A percentile compares a stretch with the other conserved stretches of the same genome.
These are phyloP conservation scores for Propithecus deckenii DNA, from an alignment of 2,797 vertebrate species.

Conservation along the genomic window DNA sequence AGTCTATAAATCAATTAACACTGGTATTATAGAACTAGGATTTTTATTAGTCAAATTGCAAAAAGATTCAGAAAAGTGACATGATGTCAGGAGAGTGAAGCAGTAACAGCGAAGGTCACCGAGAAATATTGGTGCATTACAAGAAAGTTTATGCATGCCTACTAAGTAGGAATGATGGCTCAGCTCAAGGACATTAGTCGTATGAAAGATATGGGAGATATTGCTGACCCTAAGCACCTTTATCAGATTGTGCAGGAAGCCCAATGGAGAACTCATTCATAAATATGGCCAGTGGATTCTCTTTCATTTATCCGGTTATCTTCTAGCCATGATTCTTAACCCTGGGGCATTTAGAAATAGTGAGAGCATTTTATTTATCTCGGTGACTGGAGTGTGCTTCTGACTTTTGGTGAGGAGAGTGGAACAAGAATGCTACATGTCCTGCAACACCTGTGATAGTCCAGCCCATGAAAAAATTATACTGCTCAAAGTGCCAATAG, in stretches of 20 bases:
- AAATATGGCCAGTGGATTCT: background rate
- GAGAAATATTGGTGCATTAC: background rate
- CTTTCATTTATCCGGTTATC: background rate
- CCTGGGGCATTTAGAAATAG: background rate
- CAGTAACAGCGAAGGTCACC: background rate
- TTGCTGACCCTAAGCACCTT: background rate
- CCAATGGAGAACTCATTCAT: background rate
- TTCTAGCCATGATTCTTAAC: background rate
- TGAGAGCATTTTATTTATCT: background rate
- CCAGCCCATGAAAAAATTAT: background rate
- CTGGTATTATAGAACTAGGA: background rate
- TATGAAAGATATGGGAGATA: background rate
- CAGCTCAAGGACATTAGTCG: background rate
- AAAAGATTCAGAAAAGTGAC: background rate
- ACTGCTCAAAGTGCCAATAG: background rate
- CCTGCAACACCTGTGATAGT: background rate
- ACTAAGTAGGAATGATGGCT: background rate
- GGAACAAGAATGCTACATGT: background rate
- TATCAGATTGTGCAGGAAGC: background rate
- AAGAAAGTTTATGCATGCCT: no score
- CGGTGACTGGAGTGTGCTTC: background rate
- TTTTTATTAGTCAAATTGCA: constrained; percentile 10
- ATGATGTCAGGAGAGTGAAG: background rate
- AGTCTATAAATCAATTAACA: background rate
- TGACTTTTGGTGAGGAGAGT: background rate